Evolutionary conservation across 53 echinoderm and acorn worm genomes (phyloP), one percentile per base, ranked within the genome.

Genomic region (Glandiceps talaboti): DNA sequence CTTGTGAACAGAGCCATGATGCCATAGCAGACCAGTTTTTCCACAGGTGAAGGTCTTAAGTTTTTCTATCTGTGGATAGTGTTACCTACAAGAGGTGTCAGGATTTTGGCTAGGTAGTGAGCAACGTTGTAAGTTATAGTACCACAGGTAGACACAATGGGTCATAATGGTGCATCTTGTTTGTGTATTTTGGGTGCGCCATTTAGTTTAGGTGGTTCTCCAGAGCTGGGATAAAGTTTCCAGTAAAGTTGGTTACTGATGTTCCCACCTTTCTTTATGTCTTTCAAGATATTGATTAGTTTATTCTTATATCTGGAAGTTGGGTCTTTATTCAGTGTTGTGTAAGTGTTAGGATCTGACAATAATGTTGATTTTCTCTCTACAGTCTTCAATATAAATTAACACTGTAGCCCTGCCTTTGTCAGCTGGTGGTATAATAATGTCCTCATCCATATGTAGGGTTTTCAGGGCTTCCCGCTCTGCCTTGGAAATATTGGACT

Each of bases 1-100:
- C 82, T 84, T 28, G 88, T 88, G 81, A 85, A 85, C 74, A 88
- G 76, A 27, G 82, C 81, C 0, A 82, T 81, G 33, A 88, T 79
- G 79, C 85, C 79, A 74, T 82, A 82, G 29, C 82, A 88, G 0
- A 79, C 79, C 28, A 82, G 32, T 33, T 77, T 73, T 74, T 88
- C 31, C 28, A 74, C 80, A n/a, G 26, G 75, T 33, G 80, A 33
- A 30, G 76, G 73, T 33, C 80, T 27, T n/a, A 87, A 82, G 76
- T 78, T 75, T 79, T 31, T 64, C 28, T 82, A 74, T 74, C 77
- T 85, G 32, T 82, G 88, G 28, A 45, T 74, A 6, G 79, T 85
- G 73, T 72, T 85, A 28, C 88, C 85, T 25, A 81, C 84, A 29
- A 85, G 76, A 25, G 88, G 84, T 31, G 64, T 73, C 31, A 88